These are phyloP conservation scores for Bimastos eiseni DNA, from an alignment of 2,888 invertebrate genomes.

Conservation along the genomic window DNA sequence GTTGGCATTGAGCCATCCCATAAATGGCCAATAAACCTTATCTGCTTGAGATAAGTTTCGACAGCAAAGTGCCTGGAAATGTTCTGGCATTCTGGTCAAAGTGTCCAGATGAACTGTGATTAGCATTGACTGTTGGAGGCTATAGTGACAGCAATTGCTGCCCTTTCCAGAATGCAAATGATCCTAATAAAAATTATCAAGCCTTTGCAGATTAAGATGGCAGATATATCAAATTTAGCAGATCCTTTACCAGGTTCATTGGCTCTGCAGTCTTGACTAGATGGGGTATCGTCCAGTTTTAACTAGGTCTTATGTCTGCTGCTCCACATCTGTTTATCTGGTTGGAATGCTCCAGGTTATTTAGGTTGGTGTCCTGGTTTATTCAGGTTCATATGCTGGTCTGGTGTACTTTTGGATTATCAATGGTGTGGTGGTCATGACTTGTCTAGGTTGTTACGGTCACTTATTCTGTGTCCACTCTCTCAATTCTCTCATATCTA, in stretches of 20 bases:
- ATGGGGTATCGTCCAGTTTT: neutral
- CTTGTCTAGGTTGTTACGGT: neutral
- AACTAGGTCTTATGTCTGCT: neutral
- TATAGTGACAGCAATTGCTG: neutral
- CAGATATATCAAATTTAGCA: neutral
- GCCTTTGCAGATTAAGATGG: neutral
- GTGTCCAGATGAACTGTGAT: slow-evolving; percentile 2
- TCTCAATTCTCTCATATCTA: neutral
- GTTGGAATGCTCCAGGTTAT: slow-evolving; percentile 5
- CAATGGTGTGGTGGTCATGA: neutral
- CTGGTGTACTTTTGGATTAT: neutral
- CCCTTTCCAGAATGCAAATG: neutral
- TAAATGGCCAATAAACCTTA: slow-evolving; percentile 9
- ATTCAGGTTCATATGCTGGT: neutral
- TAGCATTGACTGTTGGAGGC: neutral
- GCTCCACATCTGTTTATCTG: neutral
- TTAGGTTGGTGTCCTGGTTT: neutral
- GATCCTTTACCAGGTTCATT: neutral
- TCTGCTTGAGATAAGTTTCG: neutral
- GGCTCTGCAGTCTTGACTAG: neutral
- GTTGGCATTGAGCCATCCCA: neutral
- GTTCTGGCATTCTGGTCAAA: slow-evolving; percentile 13
- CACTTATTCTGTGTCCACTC: neutral
- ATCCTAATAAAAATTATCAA: neutral
- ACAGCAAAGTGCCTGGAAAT: neutral